Evolutionary conservation across 2,797 vertebrate genomes (phyloP).

Genomic region (Cichlasoma orientale): DNA sequence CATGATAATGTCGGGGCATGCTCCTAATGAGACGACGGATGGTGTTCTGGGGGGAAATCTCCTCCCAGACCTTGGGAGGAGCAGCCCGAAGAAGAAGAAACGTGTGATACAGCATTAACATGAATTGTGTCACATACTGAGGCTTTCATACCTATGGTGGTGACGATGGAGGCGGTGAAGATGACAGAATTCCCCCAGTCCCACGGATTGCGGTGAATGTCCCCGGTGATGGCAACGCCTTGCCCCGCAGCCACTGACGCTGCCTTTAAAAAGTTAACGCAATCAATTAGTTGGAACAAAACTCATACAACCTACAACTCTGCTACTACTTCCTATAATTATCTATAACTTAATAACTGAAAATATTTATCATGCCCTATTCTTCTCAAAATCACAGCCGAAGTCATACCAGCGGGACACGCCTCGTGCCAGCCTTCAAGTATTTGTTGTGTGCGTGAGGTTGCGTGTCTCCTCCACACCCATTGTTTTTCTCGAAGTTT

Average conservation of each 20-base stretch:
- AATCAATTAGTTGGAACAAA: background rate
- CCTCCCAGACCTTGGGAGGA: too few relatives aligned
- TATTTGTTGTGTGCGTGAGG: background rate
- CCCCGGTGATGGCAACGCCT: slow-evolving; percentile 90
- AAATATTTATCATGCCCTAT: background rate
- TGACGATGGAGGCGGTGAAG: slow-evolving; percentile 95
- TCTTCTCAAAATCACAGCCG: background rate
- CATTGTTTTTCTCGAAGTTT: background rate
- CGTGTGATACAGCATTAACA: background rate
- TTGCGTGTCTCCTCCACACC: slow-evolving; percentile 13
- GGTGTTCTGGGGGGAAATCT: too few relatives aligned
- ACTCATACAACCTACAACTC: fast-evolving
- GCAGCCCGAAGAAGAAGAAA: background rate
- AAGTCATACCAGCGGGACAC: slow-evolving; percentile 16
- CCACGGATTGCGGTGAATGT: slow-evolving; percentile 89
- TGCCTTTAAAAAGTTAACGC: slow-evolving; percentile 76
- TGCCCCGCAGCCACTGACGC: slow-evolving; percentile 89
- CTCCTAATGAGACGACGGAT: too few relatives aligned
- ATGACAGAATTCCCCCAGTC: slow-evolving; percentile 94
- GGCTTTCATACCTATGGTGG: slow-evolving; percentile 86
- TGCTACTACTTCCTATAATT: background rate
- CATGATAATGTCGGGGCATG: too few relatives aligned
- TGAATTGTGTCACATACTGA: background rate
- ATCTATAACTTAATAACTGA: background rate
- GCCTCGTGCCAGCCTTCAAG: slow-evolving; percentile 19